Conservation (phyloP, 23 tunicate genomes). For the Botrylloides violaceus region DNA sequence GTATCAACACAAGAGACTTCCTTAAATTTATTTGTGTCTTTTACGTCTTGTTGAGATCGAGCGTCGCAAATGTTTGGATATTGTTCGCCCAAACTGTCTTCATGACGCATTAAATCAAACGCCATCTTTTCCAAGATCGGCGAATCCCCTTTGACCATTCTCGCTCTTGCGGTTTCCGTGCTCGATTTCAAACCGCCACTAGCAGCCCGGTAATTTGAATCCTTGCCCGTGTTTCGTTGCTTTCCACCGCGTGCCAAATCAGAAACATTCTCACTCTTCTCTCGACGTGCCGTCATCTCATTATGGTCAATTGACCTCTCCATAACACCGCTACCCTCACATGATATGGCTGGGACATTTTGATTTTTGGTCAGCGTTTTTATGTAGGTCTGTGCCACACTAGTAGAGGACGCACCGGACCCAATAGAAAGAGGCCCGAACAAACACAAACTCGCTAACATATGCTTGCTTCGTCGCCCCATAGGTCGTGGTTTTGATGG, state of each 20-base stretch:
- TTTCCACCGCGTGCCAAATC: too few species aligned
- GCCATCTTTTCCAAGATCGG: not conserved
- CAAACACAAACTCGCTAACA: conserved; percentile 11
- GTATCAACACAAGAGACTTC: too few species aligned
- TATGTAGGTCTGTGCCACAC: too few species aligned
- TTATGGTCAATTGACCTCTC: too few species aligned
- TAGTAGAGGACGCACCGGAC: too few species aligned
- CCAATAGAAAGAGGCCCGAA: conserved; percentile 11
- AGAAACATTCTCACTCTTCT: not conserved
- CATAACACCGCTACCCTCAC: too few species aligned
- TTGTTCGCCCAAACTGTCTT: not conserved
- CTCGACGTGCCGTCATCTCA: too few species aligned
- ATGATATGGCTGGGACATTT: too few species aligned
- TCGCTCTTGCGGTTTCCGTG: not conserved
- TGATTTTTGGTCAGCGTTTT: too few species aligned
- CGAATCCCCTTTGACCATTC: not conserved
- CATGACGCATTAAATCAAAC: not conserved
- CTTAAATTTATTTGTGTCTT: too few species aligned
- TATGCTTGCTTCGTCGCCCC: conserved; percentile 20
- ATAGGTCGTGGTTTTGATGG: conserved; percentile 22
- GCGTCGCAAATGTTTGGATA: too few species aligned
- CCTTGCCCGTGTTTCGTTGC: not conserved
- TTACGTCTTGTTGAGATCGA: too few species aligned
- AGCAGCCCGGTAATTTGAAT: not conserved
- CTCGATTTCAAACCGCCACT: not conserved